Evolutionary conservation across 2,888 invertebrate species (phyloP).

Genomic region (Nephrotoma appendiculata): DNA sequence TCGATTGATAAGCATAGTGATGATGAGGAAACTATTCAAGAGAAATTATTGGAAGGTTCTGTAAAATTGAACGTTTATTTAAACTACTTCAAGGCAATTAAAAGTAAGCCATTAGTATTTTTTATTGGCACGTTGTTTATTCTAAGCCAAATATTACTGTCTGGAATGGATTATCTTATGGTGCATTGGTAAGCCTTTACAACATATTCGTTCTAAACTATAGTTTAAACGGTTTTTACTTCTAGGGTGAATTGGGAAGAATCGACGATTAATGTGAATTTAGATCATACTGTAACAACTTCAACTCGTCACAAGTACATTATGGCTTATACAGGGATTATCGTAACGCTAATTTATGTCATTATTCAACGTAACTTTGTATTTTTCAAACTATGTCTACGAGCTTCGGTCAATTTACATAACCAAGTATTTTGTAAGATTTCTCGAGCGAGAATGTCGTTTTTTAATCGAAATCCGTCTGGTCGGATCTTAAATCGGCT

Average conservation of each 20-base stretch:
- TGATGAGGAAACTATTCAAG: constrained; percentile 36
- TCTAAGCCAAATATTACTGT: constrained; percentile 45
- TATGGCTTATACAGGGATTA: constrained; percentile 28
- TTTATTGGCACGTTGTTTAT: constrained; percentile 37
- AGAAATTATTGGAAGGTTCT: constrained; percentile 45
- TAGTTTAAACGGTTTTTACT: constrained; percentile 19
- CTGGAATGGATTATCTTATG: constrained; percentile 58
- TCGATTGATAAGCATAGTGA: neutral
- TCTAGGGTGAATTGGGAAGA: constrained; percentile 41
- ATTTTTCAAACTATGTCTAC: constrained; percentile 55
- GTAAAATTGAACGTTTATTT: constrained; percentile 43
- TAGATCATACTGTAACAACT: neutral
- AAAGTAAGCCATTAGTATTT: constrained; percentile 37
- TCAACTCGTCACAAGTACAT: constrained; percentile 1
- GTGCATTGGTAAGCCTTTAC: constrained; percentile 44
- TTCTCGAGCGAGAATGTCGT: constrained; percentile 54
- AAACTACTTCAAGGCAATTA: constrained; percentile 39
- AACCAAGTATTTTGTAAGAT: constrained; percentile 64
- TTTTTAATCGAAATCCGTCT: constrained; percentile 62
- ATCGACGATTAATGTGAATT: neutral
- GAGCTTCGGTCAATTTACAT: constrained; percentile 59
- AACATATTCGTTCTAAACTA: neutral
- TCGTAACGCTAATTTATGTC: constrained; percentile 22
- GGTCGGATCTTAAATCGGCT: constrained; percentile 59
- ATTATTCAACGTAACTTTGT: constrained; percentile 22